Evolutionary conservation across 2,113 vertebrate genomes (phyloP).

Genomic region (Candoia aspera): DNA sequence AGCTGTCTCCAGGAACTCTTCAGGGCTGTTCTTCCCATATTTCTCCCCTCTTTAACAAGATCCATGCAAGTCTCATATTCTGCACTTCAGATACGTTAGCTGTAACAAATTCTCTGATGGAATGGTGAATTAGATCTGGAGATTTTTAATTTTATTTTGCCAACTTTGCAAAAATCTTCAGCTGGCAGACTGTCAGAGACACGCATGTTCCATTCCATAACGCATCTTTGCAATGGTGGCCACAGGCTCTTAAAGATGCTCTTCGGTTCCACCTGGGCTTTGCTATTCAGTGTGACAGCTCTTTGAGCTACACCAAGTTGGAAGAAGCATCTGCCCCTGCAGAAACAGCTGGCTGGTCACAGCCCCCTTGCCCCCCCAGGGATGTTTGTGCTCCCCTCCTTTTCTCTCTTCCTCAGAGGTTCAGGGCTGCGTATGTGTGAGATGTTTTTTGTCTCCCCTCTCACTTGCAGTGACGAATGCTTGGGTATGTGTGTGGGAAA

Average conservation of each 20-base stretch:
- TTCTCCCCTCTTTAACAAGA: not conserved
- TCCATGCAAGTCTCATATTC: not conserved
- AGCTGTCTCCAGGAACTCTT: too few species aligned
- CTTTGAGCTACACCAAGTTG: not conserved
- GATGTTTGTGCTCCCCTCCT: constrained; percentile 38
- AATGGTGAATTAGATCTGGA: not conserved
- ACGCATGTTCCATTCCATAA: not conserved
- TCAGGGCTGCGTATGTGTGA: not conserved
- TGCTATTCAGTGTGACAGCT: not conserved
- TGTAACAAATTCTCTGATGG: not conserved
- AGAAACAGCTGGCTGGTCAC: constrained; percentile 19
- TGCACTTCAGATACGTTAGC: not conserved
- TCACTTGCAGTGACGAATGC: not conserved
- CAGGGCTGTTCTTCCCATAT: not conserved
- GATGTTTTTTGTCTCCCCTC: constrained; percentile 41
- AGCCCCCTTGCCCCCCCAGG: constrained; percentile 14
- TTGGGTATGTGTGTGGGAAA: constrained; percentile 13
- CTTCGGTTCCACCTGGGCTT: not conserved
- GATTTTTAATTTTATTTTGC: not conserved
- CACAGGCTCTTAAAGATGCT: not conserved
- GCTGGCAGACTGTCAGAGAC: not conserved
- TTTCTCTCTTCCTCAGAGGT: not conserved
- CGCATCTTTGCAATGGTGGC: not conserved
- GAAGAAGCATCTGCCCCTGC: constrained; percentile 14
- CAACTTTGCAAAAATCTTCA: not conserved